Percentiles rank a stretch among this genome's conserved stretches.
Conservation (phyloP, 2,797 vertebrate species). For the Pterois miles region DNA sequence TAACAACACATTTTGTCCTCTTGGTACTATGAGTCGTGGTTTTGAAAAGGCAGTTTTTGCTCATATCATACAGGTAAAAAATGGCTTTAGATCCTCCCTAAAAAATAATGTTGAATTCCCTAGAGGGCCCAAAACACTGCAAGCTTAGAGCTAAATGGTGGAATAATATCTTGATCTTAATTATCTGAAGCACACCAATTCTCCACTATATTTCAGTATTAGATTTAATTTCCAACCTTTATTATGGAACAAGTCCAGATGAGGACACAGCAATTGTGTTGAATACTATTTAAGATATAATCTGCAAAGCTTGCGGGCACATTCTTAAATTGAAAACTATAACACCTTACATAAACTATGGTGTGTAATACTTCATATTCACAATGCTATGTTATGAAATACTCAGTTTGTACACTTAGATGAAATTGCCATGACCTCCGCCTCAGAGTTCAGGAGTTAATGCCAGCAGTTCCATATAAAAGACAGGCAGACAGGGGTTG, state of each 20-base stretch:
- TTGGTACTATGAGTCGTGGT: conserved; percentile 8
- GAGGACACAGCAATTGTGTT: conserved; percentile 49
- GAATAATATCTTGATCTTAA: conserved; percentile 36
- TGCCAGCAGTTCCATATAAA: conserved; percentile 9
- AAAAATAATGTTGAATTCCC: background rate
- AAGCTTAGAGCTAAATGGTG: conserved; percentile 1
- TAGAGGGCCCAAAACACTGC: conserved; percentile 17
- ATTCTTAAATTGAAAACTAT: conserved; percentile 40
- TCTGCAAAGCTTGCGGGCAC: conserved; percentile 43
- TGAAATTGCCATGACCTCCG: conserved; percentile 10
- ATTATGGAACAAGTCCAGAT: conserved; percentile 41
- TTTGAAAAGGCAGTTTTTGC: conserved; percentile 31
- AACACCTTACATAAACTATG: conserved; percentile 26
- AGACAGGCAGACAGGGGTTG: conserved; percentile 32
- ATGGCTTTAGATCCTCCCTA: background rate
- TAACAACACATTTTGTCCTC: conserved; percentile 22
- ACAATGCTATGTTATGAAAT: background rate
- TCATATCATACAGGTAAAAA: conserved; percentile 4
- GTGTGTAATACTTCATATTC: background rate
- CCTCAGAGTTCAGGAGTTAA: conserved; percentile 23
- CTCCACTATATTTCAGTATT: conserved; percentile 20
- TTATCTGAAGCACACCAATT: conserved; percentile 36
- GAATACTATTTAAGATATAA: conserved; percentile 63
- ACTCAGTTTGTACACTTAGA: conserved; percentile 12
- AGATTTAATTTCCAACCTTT: conserved; percentile 54